Base-by-base conservation (phyloP, 1,140 invertebrate genomes). In the Drosophila kohkoa region DNA sequence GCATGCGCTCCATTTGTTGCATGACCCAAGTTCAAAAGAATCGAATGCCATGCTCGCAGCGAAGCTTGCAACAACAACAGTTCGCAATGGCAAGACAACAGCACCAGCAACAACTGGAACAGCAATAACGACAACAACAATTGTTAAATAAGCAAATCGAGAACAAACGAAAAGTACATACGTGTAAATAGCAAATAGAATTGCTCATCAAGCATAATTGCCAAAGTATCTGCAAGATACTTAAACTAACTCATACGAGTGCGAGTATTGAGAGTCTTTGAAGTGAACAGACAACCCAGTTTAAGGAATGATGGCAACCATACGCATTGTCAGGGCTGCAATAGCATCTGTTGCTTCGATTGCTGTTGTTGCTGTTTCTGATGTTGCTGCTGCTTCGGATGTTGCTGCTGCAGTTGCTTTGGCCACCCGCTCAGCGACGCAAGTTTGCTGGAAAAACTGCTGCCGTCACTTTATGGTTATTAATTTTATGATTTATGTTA, bases 401-500 rank as follows among this genome's bases (percentile, higher is more conserved):
- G 62, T 32, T 41, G 6, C 5, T 32, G 54, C 30, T 8, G 66
- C 35, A 25, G 20, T 25, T 25, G 30, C 49, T 32, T 62, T 57
- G 51, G 79, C 79, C 82, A 86, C 82, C 82, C 82, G 82, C 41
- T 59, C 63, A 16, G 72, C 63, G 11, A 67, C 57, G 80, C 81
- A 86, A 78, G 75, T 76, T 76, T 77, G 79, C 60, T 88, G 73
- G 81, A 71, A 69, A 81, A 88, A 81, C 85, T 88, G 86, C 60
- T 85, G 81, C 85, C 88, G 82, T 90, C 88, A 88, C 80, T 90
- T 90, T 90, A 90, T 85, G 89, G 88, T 90, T 90, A 91, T 91
- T 90, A 90, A 88, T 91, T 90, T 90, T 90, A 88, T 90, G 88
- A 90, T 90, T 90, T 90, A 90, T 89, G 87, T 81, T 85, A 78